phyloP scores from a whole-genome alignment of 1,140 invertebrate genomes.

The Ericerus pela region DNA sequence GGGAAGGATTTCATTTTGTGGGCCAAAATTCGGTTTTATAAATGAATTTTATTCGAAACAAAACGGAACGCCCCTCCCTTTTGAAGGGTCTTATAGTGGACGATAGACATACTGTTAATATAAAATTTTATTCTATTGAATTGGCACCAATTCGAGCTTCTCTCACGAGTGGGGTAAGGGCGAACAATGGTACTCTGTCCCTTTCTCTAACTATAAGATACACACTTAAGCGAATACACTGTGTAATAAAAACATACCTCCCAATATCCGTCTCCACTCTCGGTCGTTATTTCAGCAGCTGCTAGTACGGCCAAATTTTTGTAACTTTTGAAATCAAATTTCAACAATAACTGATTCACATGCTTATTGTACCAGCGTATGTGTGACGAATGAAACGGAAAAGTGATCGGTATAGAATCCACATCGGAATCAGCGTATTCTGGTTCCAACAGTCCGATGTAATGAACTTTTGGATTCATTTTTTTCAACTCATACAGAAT shows the following conservation, averaged over 20 bases:
- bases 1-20: no score
- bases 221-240: no score
- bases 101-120: no score
- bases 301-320: constrained; percentile 67
- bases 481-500: constrained; percentile 74
- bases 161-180: no score
- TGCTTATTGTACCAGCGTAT: constrained; percentile 66
- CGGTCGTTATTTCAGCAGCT: constrained; percentile 57
- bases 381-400: constrained; percentile 74
- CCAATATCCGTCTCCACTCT: constrained; percentile 61
- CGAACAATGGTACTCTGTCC: no score
- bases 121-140: no score
- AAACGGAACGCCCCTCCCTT: no score
- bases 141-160: no score
- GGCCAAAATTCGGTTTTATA: no score
- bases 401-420: constrained; percentile 77
- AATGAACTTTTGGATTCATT: constrained; percentile 65
- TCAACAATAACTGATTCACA: constrained; percentile 43
- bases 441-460: constrained; percentile 61
- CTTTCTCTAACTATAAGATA: no score
- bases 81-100: no score
- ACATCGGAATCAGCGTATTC: constrained; percentile 71
- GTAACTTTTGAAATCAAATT: constrained; percentile 78
- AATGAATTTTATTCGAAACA: no score
- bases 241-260: constrained; percentile 45